These are phyloP conservation scores for Mus musculus DNA, from an alignment of 2,113 vertebrate genomes.

Conservation along the genomic window GRCm39 chr10:112180001-112180500, in stretches of 20 bases:
- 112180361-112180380: neutral
- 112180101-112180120: neutral
- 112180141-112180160: neutral
- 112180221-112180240: neutral
- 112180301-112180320: neutral
- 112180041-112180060: neutral
- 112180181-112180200: neutral
- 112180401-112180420: neutral
- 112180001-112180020: neutral
- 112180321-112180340: neutral
- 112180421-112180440: neutral
- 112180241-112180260: neutral
- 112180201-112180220: neutral
- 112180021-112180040: neutral
- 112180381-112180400: neutral
- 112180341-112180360: neutral
- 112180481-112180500: neutral
- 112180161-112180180: neutral
- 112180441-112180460: neutral
- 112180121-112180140: neutral
- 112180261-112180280: neutral
- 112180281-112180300: neutral
- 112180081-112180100: neutral
- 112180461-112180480: neutral
- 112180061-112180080: neutral